Conservation (phyloP, 1,140 invertebrate species). For the Cotesia typhae region DNA sequence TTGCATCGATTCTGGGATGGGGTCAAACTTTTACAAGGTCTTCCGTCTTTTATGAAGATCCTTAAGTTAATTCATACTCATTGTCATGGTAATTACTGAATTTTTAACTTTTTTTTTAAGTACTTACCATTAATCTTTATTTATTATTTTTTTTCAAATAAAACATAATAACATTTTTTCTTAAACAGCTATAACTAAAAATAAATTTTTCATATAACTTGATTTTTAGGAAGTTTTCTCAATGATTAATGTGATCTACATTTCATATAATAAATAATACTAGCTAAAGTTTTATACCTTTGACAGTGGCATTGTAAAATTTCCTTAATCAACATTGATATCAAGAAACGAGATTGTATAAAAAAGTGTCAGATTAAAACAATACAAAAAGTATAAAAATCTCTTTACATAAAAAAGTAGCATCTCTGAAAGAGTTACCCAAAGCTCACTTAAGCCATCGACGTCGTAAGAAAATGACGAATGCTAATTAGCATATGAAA, state of each 20-base stretch:
- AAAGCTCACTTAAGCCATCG: slow-evolving; percentile 61
- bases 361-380: too few species aligned
- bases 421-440: slow-evolving; percentile 22
- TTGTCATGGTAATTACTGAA: slow-evolving; percentile 54
- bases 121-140: not conserved
- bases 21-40: slow-evolving; percentile 20
- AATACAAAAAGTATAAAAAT: too few species aligned
- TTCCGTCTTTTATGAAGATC: slow-evolving; percentile 30
- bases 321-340: too few species aligned
- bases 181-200: too few species aligned
- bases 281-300: too few species aligned
- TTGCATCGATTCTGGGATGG: slow-evolving; percentile 39
- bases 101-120: slow-evolving; percentile 22
- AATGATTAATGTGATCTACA: too few species aligned
- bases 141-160: not conserved
- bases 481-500: slow-evolving; percentile 68
- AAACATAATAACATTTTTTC: not conserved
- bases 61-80: slow-evolving; percentile 35
- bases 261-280: too few species aligned
- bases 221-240: too few species aligned
- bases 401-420: not conserved
- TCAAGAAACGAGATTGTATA: too few species aligned
- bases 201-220: too few species aligned
- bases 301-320: too few species aligned
- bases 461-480: slow-evolving; percentile 65